Percentiles rank a stretch among this genome's conserved stretches.
phyloP scores from a whole-genome alignment of 2,113 vertebrate species.

The human region GRCh38 chr14:21309501-21310000 shows the following conservation, averaged over 20 bases:
- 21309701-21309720: neutral
- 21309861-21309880: too few relatives aligned
- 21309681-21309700: neutral
- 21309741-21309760: neutral
- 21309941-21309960: too few relatives aligned
- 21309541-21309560: neutral
- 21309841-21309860: too few relatives aligned
- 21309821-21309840: too few relatives aligned
- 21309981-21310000: too few relatives aligned
- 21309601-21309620: neutral
- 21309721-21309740: neutral
- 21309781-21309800: neutral
- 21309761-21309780: neutral
- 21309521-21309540: neutral
- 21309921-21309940: too few relatives aligned
- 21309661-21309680: too few relatives aligned
- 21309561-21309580: neutral
- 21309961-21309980: too few relatives aligned
- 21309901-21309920: too few relatives aligned
- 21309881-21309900: too few relatives aligned
- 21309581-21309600: neutral
- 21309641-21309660: neutral
- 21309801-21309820: too few relatives aligned
- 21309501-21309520: neutral
- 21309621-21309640: neutral